These are phyloP conservation scores for Chelonus formosanus DNA, from an alignment of 2,888 invertebrate species.

Conservation along the genomic window DNA sequence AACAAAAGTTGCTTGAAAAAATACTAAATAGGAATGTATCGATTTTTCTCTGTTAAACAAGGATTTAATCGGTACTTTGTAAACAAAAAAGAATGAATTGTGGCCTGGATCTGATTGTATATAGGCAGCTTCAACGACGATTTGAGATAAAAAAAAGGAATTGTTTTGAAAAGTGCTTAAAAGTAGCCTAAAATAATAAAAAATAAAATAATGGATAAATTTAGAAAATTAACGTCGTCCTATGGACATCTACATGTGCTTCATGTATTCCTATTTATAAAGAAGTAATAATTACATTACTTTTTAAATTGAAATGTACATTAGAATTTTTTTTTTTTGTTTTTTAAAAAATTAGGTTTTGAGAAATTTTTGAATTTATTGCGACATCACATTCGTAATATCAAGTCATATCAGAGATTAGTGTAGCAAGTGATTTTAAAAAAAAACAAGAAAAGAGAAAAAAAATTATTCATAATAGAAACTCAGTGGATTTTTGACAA, in stretches of 20 bases:
- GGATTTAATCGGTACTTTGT: conserved; percentile 20
- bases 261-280: conserved; percentile 11
- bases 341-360: background rate
- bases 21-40: conserved; percentile 36
- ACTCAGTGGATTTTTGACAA: conserved; percentile 11
- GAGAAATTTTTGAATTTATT: no score
- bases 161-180: conserved; percentile 34
- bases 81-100: conserved; percentile 26
- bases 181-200: conserved; percentile 29
- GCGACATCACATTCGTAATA: conserved; percentile 6
- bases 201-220: conserved; percentile 24
- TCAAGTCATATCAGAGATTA: conserved; percentile 23
- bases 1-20: conserved; percentile 24
- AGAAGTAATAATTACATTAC: background rate
- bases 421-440: conserved; percentile 13
- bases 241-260: conserved; percentile 17
- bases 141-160: conserved; percentile 29
- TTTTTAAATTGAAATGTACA: background rate
- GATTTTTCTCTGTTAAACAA: conserved; percentile 35
- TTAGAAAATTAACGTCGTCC: conserved; percentile 20
- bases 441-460: conserved; percentile 14
- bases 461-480: conserved; percentile 14
- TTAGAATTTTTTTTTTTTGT: background rate
- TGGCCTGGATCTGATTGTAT: conserved; percentile 32
- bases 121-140: conserved; percentile 32